These are phyloP conservation scores for Ceryle rudis DNA, from an alignment of 2,797 vertebrate genomes.

Conservation along the genomic window DNA sequence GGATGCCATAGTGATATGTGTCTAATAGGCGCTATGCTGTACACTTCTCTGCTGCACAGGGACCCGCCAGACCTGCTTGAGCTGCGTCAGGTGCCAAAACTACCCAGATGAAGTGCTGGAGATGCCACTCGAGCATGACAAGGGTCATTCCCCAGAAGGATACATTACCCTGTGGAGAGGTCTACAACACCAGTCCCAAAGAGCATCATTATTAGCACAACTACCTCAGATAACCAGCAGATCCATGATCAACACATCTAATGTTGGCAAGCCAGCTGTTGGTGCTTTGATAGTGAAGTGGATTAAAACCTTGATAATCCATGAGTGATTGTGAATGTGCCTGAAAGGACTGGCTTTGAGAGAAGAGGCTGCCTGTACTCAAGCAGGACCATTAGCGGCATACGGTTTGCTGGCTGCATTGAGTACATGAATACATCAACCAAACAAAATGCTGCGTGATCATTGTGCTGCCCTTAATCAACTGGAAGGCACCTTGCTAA, in stretches of 20 bases:
- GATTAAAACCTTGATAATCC: not conserved
- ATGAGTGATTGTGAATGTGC: not conserved
- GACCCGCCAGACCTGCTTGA: not conserved
- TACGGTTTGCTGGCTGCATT: not conserved
- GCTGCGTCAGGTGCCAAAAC: not conserved
- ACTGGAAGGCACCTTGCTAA: constrained; percentile 3
- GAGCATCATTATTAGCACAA: fast-evolving
- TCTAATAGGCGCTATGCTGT: not conserved
- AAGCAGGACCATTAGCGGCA: not conserved
- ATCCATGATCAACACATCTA: not conserved
- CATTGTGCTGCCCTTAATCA: constrained; percentile 15
- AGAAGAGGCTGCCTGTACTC: not conserved
- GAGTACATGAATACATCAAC: not conserved
- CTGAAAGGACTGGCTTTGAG: not conserved
- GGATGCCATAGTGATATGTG: not conserved
- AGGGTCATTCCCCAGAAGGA: not conserved
- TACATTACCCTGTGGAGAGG: not conserved
- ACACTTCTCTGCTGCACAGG: fast-evolving
- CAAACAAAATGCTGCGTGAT: not conserved
- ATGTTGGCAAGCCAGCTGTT: not conserved
- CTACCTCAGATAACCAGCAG: not conserved
- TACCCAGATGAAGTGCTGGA: not conserved
- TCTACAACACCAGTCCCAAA: not conserved
- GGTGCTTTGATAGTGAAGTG: not conserved
- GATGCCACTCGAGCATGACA: not conserved